These are phyloP conservation scores for Thera obeliscata DNA, from an alignment of 2,888 invertebrate genomes.

Conservation along the genomic window DNA sequence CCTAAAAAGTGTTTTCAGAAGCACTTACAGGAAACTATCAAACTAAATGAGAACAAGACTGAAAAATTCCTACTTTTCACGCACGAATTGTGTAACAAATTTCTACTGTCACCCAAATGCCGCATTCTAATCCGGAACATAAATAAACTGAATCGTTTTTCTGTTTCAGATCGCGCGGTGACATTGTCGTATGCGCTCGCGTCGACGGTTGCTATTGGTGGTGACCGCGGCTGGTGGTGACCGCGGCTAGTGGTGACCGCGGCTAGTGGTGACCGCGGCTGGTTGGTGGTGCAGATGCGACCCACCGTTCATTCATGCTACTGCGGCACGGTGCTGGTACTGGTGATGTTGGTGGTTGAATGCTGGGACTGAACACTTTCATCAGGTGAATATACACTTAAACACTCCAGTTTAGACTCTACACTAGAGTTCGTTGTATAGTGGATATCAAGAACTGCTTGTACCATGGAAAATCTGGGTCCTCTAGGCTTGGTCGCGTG, in stretches of 20 bases:
- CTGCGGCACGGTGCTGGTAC: conserved; percentile 27
- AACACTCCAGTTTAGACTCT: not conserved
- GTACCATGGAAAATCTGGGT: too few species aligned
- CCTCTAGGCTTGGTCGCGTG: too few species aligned
- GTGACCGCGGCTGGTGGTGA: too few species aligned
- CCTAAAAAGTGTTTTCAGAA: not conserved
- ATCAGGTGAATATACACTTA: conserved; percentile 17
- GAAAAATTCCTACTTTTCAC: conserved; percentile 21
- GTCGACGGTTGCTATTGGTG: conserved; percentile 2
- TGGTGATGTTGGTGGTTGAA: conserved; percentile 31
- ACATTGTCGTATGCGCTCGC: conserved; percentile 35
- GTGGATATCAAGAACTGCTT: too few species aligned
- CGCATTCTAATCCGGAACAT: conserved; percentile 33
- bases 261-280: not conserved
- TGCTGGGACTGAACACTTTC: conserved; percentile 26
- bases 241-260: conserved; percentile 6
- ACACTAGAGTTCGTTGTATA: too few species aligned
- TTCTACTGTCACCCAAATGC: conserved; percentile 40
- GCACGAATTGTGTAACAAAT: conserved; percentile 35
- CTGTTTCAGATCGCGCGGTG: conserved; percentile 38
- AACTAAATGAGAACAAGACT: conserved; percentile 12
- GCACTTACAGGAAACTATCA: not conserved
- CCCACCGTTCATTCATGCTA: conserved; percentile 26
- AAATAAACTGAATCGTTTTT: conserved; percentile 37
- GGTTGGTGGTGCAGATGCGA: conserved; percentile 11